Percentiles rank a stretch among this genome's conserved stretches.
Conservation (phyloP, 2,113 vertebrate species). For the Hiodon tergisus region DNA sequence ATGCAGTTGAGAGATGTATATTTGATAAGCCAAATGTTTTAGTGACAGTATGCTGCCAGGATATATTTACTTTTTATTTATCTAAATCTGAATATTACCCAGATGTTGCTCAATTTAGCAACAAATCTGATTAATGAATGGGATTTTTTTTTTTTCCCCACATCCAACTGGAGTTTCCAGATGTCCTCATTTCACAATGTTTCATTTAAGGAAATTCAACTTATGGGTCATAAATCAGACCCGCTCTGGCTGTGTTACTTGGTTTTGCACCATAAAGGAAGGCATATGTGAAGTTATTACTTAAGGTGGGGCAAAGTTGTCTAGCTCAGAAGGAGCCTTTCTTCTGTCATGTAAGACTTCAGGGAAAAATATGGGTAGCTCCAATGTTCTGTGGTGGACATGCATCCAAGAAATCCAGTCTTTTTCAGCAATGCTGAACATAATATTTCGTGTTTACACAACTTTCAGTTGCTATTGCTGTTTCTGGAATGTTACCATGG, state of each 20-base stretch:
- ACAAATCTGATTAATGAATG: slow-evolving; percentile 16
- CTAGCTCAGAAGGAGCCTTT: neutral
- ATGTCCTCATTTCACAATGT: slow-evolving; percentile 38
- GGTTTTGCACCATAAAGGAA: slow-evolving; percentile 39
- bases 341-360: neutral
- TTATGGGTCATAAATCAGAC: slow-evolving; percentile 42
- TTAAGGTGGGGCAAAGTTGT: slow-evolving; percentile 8
- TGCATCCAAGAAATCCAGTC: slow-evolving; percentile 4
- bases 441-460: slow-evolving; percentile 26
- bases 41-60: neutral
- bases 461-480: slow-evolving; percentile 19
- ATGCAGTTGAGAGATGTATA: neutral
- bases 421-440: slow-evolving; percentile 13
- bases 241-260: slow-evolving; percentile 36
- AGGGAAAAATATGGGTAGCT: neutral
- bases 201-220: slow-evolving; percentile 42
- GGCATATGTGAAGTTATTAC: slow-evolving; percentile 31
- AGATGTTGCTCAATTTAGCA: slow-evolving; percentile 19
- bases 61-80: neutral
- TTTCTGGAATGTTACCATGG: slow-evolving; percentile 26
- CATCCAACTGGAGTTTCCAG: slow-evolving; percentile 17
- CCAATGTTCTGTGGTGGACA: neutral
- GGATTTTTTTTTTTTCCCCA: slow-evolving; percentile 19
- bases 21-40: neutral
- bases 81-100: slow-evolving; percentile 12